phyloP scores from a whole-genome alignment of 2,797 vertebrate species.

The Eulemur mongoz region DNA sequence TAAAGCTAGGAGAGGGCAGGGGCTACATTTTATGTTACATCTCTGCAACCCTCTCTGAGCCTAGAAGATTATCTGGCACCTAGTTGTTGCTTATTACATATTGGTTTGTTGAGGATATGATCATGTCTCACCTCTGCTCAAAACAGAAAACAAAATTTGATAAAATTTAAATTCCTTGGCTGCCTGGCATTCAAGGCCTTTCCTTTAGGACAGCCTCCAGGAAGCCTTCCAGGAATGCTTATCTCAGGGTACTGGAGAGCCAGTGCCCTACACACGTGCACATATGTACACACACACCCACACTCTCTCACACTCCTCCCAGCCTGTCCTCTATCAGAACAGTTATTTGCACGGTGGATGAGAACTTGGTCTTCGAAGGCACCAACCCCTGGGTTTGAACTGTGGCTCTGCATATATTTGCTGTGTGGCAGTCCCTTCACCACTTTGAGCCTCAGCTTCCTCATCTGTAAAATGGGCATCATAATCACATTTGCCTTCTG shows the following conservation, averaged over 20 bases:
- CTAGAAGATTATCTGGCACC: not conserved
- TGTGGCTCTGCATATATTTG: not conserved
- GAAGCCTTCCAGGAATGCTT: not conserved
- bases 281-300: not conserved
- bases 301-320: not conserved
- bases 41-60: not conserved
- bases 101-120: not conserved
- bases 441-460: not conserved
- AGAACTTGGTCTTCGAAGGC: not conserved
- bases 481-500: not conserved
- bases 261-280: accelerated
- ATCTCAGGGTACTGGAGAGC: not conserved
- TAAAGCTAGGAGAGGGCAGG: not conserved
- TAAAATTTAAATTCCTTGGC: not conserved
- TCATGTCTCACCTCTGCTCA: not conserved
- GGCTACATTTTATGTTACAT: not conserved
- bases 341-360: not conserved
- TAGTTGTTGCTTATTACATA: not conserved
- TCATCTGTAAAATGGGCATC: not conserved
- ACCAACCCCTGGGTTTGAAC: not conserved
- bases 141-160: not conserved
- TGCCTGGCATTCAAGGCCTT: not conserved
- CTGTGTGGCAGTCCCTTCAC: no score
- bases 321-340: not conserved
- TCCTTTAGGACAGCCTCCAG: not conserved